Conservation (phyloP, 2,113 vertebrate genomes). For the Lota lota region DNA sequence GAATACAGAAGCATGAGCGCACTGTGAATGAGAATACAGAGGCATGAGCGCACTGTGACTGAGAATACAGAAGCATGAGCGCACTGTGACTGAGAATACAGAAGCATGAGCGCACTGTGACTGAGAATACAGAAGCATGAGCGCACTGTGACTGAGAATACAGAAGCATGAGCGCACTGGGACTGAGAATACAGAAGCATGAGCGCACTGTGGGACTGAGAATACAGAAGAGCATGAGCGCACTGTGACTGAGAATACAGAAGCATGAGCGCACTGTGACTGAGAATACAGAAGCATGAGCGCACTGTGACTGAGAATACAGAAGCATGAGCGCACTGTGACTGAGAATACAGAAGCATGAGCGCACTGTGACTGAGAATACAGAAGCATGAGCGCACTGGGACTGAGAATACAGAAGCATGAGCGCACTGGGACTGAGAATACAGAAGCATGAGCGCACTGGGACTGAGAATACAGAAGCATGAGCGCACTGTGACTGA, state of each 20-base stretch:
- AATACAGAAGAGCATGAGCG: conserved; percentile 20
- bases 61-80: no score
- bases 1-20: conserved; percentile 29
- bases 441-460: conserved; percentile 25
- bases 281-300: conserved; percentile 27
- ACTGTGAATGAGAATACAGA: conserved; percentile 23
- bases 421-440: conserved; percentile 35
- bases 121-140: no score
- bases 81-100: conserved; percentile 19
- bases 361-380: conserved; percentile 38
- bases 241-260: no score
- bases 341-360: conserved; percentile 28
- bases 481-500: conserved; percentile 33
- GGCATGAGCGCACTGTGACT: conserved; percentile 33
- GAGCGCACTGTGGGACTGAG: conserved; percentile 18
- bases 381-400: conserved; percentile 22
- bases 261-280: conserved; percentile 19
- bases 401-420: conserved; percentile 28
- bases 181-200: no score
- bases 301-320: conserved; percentile 42
- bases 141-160: conserved; percentile 16
- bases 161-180: conserved; percentile 34
- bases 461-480: conserved; percentile 27
- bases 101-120: conserved; percentile 33
- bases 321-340: conserved; percentile 20